phyloP scores from a whole-genome alignment of 37 sponge, comb jelly and placozoan genomes.

The Mnemiopsis leidyi region DNA sequence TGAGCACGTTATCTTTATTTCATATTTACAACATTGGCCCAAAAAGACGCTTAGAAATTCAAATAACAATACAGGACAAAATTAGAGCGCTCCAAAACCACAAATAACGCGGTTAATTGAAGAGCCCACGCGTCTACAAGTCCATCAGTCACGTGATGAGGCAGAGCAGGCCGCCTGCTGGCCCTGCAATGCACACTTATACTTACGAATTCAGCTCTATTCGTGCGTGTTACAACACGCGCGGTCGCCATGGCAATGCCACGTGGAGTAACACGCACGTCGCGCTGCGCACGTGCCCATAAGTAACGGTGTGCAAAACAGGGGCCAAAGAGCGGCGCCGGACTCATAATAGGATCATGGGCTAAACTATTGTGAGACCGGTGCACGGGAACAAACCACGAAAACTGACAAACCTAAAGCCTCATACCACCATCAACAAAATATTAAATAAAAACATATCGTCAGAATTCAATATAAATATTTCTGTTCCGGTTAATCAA shows the following conservation, averaged over 20 bases:
- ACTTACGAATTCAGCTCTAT: constrained; percentile 37
- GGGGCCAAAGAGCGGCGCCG: neutral
- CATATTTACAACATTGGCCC: constrained; percentile 61
- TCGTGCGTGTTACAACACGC: constrained; percentile 36
- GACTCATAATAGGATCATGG: neutral
- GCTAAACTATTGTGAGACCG: neutral
- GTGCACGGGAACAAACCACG: neutral
- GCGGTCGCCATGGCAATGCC: neutral
- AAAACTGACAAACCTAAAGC: neutral
- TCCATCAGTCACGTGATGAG: neutral
- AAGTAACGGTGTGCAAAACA: neutral
- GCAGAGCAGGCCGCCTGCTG: neutral
- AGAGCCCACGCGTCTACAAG: neutral
- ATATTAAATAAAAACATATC: constrained; percentile 58
- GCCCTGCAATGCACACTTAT: constrained; percentile 19
- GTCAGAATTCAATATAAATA: constrained; percentile 51
- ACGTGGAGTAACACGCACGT: constrained; percentile 8
- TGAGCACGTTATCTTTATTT: constrained; percentile 1
- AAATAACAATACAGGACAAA: neutral
- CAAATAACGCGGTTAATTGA: neutral
- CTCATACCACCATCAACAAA: constrained; percentile 1
- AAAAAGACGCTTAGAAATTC: constrained; percentile 44
- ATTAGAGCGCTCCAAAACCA: neutral
- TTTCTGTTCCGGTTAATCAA: constrained; percentile 24
- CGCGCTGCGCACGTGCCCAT: constrained; percentile 44